These are phyloP conservation scores for Cetoscarus ocellatus DNA, from an alignment of 2,797 vertebrate species.

Conservation along the genomic window DNA sequence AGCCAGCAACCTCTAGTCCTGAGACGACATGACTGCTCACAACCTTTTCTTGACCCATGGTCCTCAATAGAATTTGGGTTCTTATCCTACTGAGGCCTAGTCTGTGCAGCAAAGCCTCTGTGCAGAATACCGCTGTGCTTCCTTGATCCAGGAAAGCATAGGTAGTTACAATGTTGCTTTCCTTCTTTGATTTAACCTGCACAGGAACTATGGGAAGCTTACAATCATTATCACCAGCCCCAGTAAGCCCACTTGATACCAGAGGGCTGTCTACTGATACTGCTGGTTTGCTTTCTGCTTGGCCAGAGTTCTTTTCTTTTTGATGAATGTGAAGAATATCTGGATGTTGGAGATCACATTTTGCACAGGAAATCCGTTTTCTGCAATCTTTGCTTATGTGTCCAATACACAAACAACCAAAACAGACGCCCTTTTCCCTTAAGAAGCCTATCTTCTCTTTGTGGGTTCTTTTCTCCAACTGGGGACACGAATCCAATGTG, in stretches of 20 bases:
- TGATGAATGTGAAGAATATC: not conserved
- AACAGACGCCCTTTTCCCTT: not conserved
- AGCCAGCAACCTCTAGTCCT: not conserved
- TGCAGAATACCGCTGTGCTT: too few relatives aligned
- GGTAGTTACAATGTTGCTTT: slow-evolving; percentile 1
- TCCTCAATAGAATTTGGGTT: too few relatives aligned
- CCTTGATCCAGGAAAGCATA: slow-evolving; percentile 9
- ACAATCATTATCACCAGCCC: not conserved
- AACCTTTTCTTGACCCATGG: slow-evolving; percentile 16
- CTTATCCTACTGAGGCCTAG: too few relatives aligned
- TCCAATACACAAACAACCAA: not conserved
- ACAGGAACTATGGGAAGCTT: too few relatives aligned
- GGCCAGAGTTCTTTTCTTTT: not conserved
- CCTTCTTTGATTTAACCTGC: slow-evolving; percentile 15
- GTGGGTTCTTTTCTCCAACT: not conserved
- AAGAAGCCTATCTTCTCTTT: not conserved
- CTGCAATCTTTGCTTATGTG: not conserved
- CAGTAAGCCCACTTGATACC: not conserved
- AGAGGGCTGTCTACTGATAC: not conserved
- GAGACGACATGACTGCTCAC: not conserved
- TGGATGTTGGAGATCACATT: too few relatives aligned
- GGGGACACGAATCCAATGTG: not conserved
- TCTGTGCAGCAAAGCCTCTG: too few relatives aligned
- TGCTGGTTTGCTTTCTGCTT: too few relatives aligned
- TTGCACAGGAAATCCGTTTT: not conserved